Base-by-base conservation (phyloP, 2,113 vertebrate species). In the Salvelinus sp. region DNA sequence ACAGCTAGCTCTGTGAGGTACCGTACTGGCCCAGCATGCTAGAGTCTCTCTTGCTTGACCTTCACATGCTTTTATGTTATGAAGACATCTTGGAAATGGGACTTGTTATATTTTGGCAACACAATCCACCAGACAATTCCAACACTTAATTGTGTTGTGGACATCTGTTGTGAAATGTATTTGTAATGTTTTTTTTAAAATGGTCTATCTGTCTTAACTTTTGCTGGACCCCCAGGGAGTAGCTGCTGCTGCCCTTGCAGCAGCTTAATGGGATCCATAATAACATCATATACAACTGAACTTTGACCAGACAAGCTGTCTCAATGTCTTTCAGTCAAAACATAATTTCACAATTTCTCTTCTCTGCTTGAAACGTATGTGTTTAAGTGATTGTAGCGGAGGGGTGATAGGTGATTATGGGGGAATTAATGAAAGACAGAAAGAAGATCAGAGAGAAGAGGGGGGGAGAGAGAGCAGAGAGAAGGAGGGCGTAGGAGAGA, bases 351-450 rank as follows among this genome's bases (percentile, higher is more conserved):
- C 16, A 54, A 16, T 14, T 23, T 69, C 12, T 5, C 33, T 66
- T 64, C 27, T 18, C 27, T 20, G 50, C 6, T 18, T 27, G 6
- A 23, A 23, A 18, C 20, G 22, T n/a, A 48, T 25, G 38, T 70
- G 63, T 75, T n/a, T n/a, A 79, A 76, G 72, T 25, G 28, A 77
- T 38, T 48, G 9, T 69, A 73, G 80, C 75, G 68, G n/a, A n/a
- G 76, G 47, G 25, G n/a, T 38, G 33, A 20, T n/a, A n/a, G n/a
- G 4, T 23, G 6, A 22, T n/a, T 47, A 44, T 22, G 44, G 14
- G 69, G 69, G 69, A 0, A 16, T 50, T 4, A 1, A 1, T 28
- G 69, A 18, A 48, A 44, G 30, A 44, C 18, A 27, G 10, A 18
- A 16, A 12, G 13, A 16, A n/a, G 23, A 66, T n/a, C 2, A 47